Percentiles rank a stretch among this genome's conserved stretches.
Evolutionary conservation across 2,888 invertebrate genomes (phyloP).

Genomic region (Mesochorus sp.): DNA sequence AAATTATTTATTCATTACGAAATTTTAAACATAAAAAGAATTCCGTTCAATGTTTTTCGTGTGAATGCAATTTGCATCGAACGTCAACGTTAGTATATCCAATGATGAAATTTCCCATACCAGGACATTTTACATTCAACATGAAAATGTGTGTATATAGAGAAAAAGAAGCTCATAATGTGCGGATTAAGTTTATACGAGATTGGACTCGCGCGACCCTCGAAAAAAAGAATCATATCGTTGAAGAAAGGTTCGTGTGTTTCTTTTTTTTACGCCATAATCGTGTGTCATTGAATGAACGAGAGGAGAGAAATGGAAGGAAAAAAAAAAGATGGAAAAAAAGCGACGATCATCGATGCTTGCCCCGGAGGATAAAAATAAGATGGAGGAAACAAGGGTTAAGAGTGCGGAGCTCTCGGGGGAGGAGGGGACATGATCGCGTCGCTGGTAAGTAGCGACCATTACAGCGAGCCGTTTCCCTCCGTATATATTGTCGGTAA

Average conservation of each 20-base stretch:
- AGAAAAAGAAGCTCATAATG: too few relatives aligned
- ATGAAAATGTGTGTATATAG: too few relatives aligned
- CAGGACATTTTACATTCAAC: neutral
- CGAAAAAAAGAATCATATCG: neutral
- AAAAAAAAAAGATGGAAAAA: conserved; percentile 8
- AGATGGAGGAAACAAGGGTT: conserved; percentile 40
- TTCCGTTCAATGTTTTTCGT: neutral
- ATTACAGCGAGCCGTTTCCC: conserved; percentile 72
- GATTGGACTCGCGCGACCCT: neutral
- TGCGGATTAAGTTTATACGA: neutral
- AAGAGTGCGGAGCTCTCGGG: conserved; percentile 33
- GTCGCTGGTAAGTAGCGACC: conserved; percentile 74
- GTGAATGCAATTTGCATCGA: neutral
- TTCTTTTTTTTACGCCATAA: neutral
- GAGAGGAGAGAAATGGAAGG: neutral
- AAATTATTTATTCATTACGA: too few relatives aligned
- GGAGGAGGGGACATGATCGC: conserved; percentile 49
- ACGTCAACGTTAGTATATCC: neutral
- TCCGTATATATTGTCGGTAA: conserved; percentile 68
- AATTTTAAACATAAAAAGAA: too few relatives aligned
- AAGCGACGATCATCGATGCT: conserved; percentile 46
- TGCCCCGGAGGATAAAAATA: conserved; percentile 16
- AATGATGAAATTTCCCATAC: neutral
- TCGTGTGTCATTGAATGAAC: conserved; percentile 2
- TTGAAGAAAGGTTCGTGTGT: too few relatives aligned